Conservation (phyloP, 2,888 invertebrate genomes). For the Campoplex capitator region DNA sequence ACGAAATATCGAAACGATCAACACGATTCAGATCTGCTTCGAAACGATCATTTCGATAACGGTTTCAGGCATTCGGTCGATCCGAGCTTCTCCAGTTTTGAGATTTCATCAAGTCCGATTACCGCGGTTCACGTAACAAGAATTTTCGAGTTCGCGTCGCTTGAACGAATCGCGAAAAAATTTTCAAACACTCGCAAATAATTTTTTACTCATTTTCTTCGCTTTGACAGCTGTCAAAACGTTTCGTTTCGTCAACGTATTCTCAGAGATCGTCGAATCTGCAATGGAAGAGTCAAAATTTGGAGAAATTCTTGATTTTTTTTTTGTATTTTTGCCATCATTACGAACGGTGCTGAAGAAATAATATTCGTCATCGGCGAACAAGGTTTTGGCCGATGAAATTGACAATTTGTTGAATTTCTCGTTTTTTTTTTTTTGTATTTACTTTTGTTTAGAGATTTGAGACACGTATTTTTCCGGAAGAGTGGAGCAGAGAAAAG, state of each 20-base stretch:
- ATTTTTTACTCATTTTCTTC: too few relatives aligned
- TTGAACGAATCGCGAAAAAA: too few relatives aligned
- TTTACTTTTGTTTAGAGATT: background rate
- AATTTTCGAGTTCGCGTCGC: too few relatives aligned
- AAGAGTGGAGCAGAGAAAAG: background rate
- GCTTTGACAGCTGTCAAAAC: background rate
- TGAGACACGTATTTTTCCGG: conserved; percentile 10
- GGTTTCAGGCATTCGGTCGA: too few relatives aligned
- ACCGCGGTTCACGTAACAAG: too few relatives aligned
- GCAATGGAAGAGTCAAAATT: background rate
- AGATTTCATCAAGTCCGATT: too few relatives aligned
- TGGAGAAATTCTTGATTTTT: background rate
- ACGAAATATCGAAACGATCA: background rate
- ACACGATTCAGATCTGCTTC: background rate
- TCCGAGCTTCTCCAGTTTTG: too few relatives aligned
- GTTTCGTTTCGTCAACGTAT: background rate
- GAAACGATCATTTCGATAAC: too few relatives aligned
- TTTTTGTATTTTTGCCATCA: conserved; percentile 28
- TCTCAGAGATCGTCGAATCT: background rate
- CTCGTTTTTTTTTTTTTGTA: too few relatives aligned
- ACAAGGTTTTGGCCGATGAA: background rate
- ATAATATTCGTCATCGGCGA: background rate
- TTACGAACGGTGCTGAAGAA: background rate
- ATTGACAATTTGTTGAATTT: too few relatives aligned
- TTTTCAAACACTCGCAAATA: too few relatives aligned